These are phyloP conservation scores for Enhydra lutris DNA, from an alignment of 2,113 vertebrate species.

Conservation along the genomic window DNA sequence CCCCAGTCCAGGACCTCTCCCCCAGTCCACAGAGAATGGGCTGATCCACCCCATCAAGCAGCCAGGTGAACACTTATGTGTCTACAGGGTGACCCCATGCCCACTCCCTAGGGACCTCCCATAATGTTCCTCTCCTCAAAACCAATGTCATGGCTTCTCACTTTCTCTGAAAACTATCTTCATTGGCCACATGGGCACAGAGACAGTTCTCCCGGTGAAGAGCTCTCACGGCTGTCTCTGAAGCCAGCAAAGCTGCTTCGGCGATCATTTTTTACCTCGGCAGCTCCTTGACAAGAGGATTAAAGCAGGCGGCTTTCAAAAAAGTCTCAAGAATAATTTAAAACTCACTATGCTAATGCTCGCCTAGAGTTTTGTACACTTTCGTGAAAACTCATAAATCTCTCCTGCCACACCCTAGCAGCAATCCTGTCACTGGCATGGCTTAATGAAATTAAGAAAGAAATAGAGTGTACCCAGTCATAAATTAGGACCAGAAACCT, in stretches of 20 bases:
- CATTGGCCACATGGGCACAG: accelerated
- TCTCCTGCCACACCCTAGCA: background rate
- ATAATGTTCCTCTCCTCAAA: background rate
- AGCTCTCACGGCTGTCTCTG: background rate
- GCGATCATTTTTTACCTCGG: background rate
- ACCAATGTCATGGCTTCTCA: accelerated
- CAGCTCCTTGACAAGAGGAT: constrained; percentile 57
- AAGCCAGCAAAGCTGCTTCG: background rate
- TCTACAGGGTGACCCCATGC: accelerated
- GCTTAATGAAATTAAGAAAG: background rate
- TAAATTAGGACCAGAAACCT: background rate
- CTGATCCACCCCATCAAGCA: background rate
- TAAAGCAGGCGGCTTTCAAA: constrained; percentile 30
- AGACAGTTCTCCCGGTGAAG: background rate
- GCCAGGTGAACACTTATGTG: background rate
- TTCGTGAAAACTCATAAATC: background rate
- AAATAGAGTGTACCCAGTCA: background rate
- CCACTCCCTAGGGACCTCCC: background rate
- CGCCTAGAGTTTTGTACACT: constrained; percentile 31
- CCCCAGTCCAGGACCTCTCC: too few relatives aligned
- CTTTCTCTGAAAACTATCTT: background rate
- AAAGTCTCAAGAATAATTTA: constrained; percentile 33
- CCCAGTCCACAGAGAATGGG: background rate
- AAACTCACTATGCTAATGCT: background rate
- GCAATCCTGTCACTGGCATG: background rate